Evolutionary conservation across 1,140 invertebrate genomes (phyloP), one percentile per base, ranked within the genome.

Genomic region (Melanaphis sacchari): DNA sequence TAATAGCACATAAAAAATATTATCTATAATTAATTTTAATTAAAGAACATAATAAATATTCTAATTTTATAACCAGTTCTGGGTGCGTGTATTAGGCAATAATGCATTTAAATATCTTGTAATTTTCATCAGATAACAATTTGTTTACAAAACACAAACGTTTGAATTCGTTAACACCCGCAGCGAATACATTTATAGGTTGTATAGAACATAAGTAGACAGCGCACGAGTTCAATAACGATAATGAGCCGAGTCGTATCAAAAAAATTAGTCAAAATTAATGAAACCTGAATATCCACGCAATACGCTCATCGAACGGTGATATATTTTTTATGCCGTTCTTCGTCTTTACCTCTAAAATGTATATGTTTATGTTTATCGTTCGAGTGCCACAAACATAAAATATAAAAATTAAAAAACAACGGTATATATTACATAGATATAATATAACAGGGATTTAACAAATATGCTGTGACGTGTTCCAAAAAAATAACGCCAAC

Each of bases 111-210:
- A 52, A 52, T 54, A 89, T 38, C 46, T 76, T 76, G 59, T 76
- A 76, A 76, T 76, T 76, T n/a, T 76, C 59, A 76, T 76, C 59
- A 76, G 59, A 76, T 76, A 76, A 76, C 59, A 76, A n/a, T n/a
- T 76, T 76, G 59, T 76, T 76, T 76, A 76, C 31, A 76, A 76
- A 76, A 76, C 59, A 36, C 6, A 76, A 76, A 15, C 59, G n/a
- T 76, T 76, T 21, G 31, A 76, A 76, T 76, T 76, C 5, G 59
- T 76, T 76, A n/a, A 76, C 59, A 76, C 59, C 31, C 36, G 59
- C 31, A 76, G 59, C 59, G 59, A 76, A n/a, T 1, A 5, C 15
- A 76, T 66, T 66, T 46, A 15, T 49, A 18, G 15, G 15, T 76
- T 76, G 31, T n/a, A 76, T 66, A 18, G 11, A 0, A n/a, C 11